Base-by-base conservation (phyloP, 2,113 vertebrate species). In the Clarias gariepinus region DNA sequence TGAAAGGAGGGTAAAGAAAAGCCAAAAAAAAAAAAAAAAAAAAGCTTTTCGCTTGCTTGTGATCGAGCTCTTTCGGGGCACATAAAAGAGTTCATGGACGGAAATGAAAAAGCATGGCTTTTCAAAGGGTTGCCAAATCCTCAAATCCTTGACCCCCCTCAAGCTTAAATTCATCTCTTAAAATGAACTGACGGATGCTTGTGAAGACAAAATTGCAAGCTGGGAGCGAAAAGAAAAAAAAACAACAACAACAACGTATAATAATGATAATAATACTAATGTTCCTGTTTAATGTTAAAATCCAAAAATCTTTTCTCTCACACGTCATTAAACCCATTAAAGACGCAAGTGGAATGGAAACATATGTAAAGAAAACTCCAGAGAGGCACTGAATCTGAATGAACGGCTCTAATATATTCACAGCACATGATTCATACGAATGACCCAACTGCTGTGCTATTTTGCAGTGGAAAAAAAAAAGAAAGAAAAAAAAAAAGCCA, bases 81-180 rank as follows among this genome's bases (percentile, higher is more conserved):
- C 89, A 94, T 95, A 93, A 95, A 95, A 95, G 92, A 90, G 93
- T 89, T 92, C 93, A 93, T 94, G 88, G 93, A 91, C 93, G 94
- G 89, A 91, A 91, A 92, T 93, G 90, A 93, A 95, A 47, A 94
- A 80, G 69, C 64, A 83, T 89, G 63, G 82, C 87, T 88, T 88
- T 53, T 79, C 18, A 86, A 21, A 85, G 82, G 89, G 89, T 88
- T 87, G 87, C 82, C 87, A 86, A 82, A 69, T 87, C 69, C 57
- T 82, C 66, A 66, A 77, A 77, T 66, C 23, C 86, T 71, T 86
- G 71, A 83, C 81, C 41, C 41, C 21, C 77, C 71, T 36, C 52
- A 21, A 36, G 89, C 79, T 36, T n/a, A 79, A 74, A 84, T 47
- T 30, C 28, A 78, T 81, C 66, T 52, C 33, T 57, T 55, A 66